Base-by-base conservation (phyloP, 2,113 vertebrate genomes). In the Centropus unirufus region DNA sequence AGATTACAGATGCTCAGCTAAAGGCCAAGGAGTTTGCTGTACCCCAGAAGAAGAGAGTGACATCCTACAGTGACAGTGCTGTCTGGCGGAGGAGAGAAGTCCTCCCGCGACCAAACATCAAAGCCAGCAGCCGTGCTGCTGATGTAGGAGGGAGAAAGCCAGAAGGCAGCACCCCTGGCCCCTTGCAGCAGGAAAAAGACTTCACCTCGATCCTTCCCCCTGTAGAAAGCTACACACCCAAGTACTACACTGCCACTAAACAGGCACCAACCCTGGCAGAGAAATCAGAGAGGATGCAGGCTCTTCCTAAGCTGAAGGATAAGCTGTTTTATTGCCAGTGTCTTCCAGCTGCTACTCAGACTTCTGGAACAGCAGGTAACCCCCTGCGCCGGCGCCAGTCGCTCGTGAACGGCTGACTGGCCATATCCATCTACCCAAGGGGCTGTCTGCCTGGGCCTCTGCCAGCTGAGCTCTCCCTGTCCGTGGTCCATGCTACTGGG, bases 21-120 rank as follows among this genome's bases (percentile, higher is more conserved):
- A 83, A 68, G 42, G 54, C 74, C 69, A 97, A 97, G 59, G 96
- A 97, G 44, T 95, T 97, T 57, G 34, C 91, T 4, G 18, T 64
- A 32, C 83, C 81, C 27, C 8, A 12, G 40, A 22, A 92, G 8
- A 16, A 61, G 47, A 22, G 3, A 16, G 30, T 32, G 4, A 27
- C 68, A 85, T 39, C 64, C 52, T 84, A 72, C 40, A 16, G 55
- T 0, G 5, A 57, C 54, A 24, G 7, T 0, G 0, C 19, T 24
- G 3, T 9, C 7, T 6, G 54, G 47, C 34, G 76, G 83, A 44
- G 57, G 21, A 44, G 12, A 63, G 61, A 44, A 44, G 32, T 12
- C 30, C 17, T 61, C 13, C 52, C 52, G 61, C 11, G 34, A 16
- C 67, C 2, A 2, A 54, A 51, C 40, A 14, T 4, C 34, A 30